Evolutionary conservation across 37 sponge, comb jelly and placozoan genomes (phyloP).

Genomic region (Aphrocallistes beatrix): DNA sequence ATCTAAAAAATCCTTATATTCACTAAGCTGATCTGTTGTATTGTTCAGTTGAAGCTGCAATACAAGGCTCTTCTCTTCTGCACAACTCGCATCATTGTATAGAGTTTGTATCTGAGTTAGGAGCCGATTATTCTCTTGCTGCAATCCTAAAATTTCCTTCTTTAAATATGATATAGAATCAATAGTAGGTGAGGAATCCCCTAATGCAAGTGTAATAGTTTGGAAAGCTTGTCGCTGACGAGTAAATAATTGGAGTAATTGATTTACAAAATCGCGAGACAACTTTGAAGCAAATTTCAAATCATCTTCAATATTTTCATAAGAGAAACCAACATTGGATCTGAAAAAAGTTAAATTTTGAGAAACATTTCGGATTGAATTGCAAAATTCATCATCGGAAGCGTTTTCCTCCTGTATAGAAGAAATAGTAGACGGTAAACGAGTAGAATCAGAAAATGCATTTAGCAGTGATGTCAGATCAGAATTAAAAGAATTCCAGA

Average conservation of each 20-base stretch:
- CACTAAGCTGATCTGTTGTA: neutral
- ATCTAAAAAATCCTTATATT: neutral
- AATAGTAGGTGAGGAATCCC: neutral
- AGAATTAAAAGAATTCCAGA: neutral
- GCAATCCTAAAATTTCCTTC: neutral
- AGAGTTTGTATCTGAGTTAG: slow-evolving; percentile 6
- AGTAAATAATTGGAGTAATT: neutral
- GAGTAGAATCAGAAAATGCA: neutral
- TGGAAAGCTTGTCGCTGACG: neutral
- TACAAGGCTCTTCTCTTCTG: neutral
- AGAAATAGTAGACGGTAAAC: neutral
- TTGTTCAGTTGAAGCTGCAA: neutral
- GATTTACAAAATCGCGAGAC: neutral
- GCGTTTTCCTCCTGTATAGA: neutral
- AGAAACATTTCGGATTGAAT: neutral
- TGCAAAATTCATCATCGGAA: neutral
- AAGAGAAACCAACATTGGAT: neutral
- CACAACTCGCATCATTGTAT: neutral
- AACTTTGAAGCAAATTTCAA: neutral
- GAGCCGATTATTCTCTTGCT: slow-evolving; percentile 16
- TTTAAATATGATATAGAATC: neutral
- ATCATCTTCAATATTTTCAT: neutral
- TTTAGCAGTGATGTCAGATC: neutral
- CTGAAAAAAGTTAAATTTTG: neutral
- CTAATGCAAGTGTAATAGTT: neutral